Base-by-base conservation (phyloP, 2,797 vertebrate genomes). In the Sandelia bainsii region DNA sequence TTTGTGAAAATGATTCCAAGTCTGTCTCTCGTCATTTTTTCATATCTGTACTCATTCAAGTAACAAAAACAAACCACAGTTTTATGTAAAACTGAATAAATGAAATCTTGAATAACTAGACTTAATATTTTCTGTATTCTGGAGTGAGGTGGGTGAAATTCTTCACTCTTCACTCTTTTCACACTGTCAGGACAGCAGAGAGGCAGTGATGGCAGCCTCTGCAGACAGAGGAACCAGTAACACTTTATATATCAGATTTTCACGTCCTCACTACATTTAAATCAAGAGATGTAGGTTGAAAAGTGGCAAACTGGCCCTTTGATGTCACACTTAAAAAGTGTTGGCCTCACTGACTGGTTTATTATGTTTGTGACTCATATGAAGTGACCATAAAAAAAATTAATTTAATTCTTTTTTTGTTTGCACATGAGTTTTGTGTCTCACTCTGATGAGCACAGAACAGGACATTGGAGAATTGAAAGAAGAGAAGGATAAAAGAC, bases 361-460 rank as follows among this genome's bases (percentile, higher is more conserved):
- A 76, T 62, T 60, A 62, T 12, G 49, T 72, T 48, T 57, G 66
- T 70, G 56, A 79, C 45, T 79, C 69, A 56, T 44, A 22, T 46
- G 37, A n/a, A 72, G 3, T 19, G 17, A 44, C 29, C 17, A 9
- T 27, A 39, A 72, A 79, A 64, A 2, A 17, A 48, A 72, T 39
- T 23, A 29, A 60, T 67, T 56, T 42, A 2, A 22, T 66, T 44
- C 1, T 70, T 48, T 22, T 48, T 23, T 12, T 25, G 25, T 27
- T 65, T 58, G 70, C 60, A 45, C 7, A 3, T 56, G 39, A 75
- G 49, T 49, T 59, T 37, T 58, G 27, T 34, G 32, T 34, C 8
- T 34, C 2, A 57, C 48, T 45, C 46, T 16, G 48, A 11, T 2
- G 9, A 64, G 37, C 22, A 51, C 19, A 70, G n/a, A 56, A 25